Evolutionary conservation across 2,888 invertebrate species (phyloP).

Genomic region (Molanna angustata): DNA sequence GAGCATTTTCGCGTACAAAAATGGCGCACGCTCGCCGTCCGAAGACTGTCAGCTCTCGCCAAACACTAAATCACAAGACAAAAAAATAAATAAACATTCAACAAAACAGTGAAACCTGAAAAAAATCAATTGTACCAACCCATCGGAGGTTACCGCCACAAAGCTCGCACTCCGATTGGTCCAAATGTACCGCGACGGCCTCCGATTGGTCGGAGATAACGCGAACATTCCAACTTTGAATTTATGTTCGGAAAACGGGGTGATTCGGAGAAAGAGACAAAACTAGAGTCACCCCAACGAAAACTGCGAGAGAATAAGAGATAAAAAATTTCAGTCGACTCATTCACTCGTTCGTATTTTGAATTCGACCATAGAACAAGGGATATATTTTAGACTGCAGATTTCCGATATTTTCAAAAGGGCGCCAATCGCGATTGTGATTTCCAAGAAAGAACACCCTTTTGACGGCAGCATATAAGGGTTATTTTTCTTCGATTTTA

Average conservation of each 20-base stretch:
- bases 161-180: constrained; percentile 52
- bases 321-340: too few species aligned
- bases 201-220: constrained; percentile 57
- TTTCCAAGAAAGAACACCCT: too few species aligned
- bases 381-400: too few species aligned
- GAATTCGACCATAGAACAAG: too few species aligned
- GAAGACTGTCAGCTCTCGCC: constrained; percentile 9
- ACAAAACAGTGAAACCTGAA: constrained; percentile 20
- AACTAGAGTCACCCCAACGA: not conserved
- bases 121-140: constrained; percentile 30
- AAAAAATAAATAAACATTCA: constrained; percentile 28
- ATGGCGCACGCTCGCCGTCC: too few species aligned
- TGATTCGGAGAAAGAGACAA: constrained; percentile 20
- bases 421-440: too few species aligned
- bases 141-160: constrained; percentile 22
- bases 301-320: constrained; percentile 12
- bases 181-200: constrained; percentile 45
- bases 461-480: not conserved
- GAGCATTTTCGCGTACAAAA: too few species aligned
- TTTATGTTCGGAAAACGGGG: constrained; percentile 41
- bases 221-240: constrained; percentile 43
- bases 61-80: constrained; percentile 30
- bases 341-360: too few species aligned
- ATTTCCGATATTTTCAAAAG: too few species aligned
- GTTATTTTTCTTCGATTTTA: constrained; percentile 6